A percentile compares a stretch with the other conserved stretches of the same genome.
Evolutionary conservation across 2,797 vertebrate genomes (phyloP).

Genomic region (Apogon hyalosoma): DNA sequence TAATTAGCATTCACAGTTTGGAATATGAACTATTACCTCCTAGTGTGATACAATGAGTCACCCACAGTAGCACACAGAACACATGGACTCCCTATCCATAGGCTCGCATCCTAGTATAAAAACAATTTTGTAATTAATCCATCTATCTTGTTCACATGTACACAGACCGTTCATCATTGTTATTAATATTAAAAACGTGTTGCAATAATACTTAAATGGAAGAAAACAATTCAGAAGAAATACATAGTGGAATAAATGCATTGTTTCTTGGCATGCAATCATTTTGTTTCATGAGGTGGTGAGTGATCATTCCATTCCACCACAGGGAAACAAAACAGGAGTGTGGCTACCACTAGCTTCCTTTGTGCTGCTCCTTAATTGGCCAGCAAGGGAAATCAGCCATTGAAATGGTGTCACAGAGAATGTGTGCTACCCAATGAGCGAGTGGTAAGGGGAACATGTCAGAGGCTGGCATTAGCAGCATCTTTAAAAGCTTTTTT

Average conservation of each 20-base stretch:
- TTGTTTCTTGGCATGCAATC: slow-evolving; percentile 33
- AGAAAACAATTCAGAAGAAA: slow-evolving; percentile 10
- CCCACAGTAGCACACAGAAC: slow-evolving; percentile 17
- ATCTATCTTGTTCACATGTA: slow-evolving; percentile 36
- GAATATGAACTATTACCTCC: slow-evolving; percentile 64
- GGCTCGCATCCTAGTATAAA: slow-evolving; percentile 30
- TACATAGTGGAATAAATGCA: slow-evolving; percentile 30
- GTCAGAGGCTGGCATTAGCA: slow-evolving; percentile 83
- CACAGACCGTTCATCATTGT: slow-evolving; percentile 4
- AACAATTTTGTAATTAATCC: slow-evolving; percentile 41
- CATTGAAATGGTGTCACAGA: slow-evolving; percentile 86
- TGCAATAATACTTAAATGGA: slow-evolving; percentile 3
- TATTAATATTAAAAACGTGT: slow-evolving; percentile 24
- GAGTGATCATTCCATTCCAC: slow-evolving; percentile 69
- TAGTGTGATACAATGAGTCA: slow-evolving; percentile 47
- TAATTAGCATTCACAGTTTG: slow-evolving; percentile 78
- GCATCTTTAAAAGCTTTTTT: slow-evolving; percentile 87
- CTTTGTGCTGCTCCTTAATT: slow-evolving; percentile 89
- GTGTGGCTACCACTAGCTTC: slow-evolving; percentile 71
- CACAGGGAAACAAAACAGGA: slow-evolving; percentile 62
- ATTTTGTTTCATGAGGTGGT: slow-evolving; percentile 56
- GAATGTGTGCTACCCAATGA: slow-evolving; percentile 83
- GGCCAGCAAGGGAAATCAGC: slow-evolving; percentile 92
- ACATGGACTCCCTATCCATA: slow-evolving; percentile 1
- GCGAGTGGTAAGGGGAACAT: slow-evolving; percentile 83